These are phyloP conservation scores for Podilymbus podiceps DNA, from an alignment of 2,113 vertebrate genomes.

Conservation along the genomic window DNA sequence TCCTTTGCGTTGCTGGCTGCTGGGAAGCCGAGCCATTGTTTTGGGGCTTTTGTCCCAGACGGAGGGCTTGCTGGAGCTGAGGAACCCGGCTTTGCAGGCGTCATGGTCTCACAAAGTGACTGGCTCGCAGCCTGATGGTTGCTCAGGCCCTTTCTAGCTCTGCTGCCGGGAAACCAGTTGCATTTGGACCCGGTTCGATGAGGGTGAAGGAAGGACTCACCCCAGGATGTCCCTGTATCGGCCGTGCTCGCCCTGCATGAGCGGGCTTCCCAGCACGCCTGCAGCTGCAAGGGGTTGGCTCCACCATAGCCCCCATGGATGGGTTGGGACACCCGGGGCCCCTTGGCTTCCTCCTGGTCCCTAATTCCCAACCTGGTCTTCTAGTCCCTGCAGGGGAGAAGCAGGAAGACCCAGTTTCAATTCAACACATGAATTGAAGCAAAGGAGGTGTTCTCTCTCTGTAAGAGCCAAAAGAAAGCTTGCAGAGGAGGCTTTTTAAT, in stretches of 20 bases:
- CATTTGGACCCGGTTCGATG: neutral
- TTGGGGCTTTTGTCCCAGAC: neutral
- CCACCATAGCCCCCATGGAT: neutral
- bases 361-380: neutral
- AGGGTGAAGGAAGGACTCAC: neutral
- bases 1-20: neutral
- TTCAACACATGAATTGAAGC: neutral
- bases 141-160: neutral
- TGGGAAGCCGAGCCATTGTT: slow-evolving; percentile 16
- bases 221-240: neutral
- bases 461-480: neutral
- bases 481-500: neutral
- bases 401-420: neutral
- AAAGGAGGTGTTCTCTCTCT: neutral
- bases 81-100: neutral
- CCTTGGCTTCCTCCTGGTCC: neutral
- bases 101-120: neutral
- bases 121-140: neutral
- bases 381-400: neutral
- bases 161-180: neutral
- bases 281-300: rapidly evolving
- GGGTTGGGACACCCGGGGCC: neutral
- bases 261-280: rapidly evolving
- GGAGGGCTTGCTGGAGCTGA: neutral
- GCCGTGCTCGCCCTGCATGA: rapidly evolving